Evolutionary conservation across 2,797 vertebrate species (phyloP).

Genomic region (Betta splendens): DNA sequence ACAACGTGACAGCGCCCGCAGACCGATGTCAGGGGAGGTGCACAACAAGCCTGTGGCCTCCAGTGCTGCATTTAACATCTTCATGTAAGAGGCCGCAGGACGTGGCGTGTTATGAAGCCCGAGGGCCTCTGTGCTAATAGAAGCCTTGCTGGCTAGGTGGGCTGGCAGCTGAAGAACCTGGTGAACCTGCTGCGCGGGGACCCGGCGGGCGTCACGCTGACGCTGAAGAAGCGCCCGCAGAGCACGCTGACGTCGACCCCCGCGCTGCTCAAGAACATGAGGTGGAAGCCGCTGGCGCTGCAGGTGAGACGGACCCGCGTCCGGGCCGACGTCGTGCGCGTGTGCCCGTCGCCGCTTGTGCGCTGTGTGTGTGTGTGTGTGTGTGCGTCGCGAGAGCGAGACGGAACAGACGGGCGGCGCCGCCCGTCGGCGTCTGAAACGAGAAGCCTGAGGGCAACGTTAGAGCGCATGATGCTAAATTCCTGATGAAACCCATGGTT

Average conservation of each 20-base stretch:
- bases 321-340: too few species aligned
- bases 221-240: constrained; percentile 92
- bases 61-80: constrained; percentile 25
- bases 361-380: constrained; percentile 35
- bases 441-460: neutral
- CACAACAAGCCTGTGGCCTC: constrained; percentile 35
- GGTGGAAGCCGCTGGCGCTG: constrained; percentile 92
- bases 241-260: constrained; percentile 91
- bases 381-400: constrained; percentile 24
- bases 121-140: constrained; percentile 22
- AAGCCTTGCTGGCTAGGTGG: constrained; percentile 79
- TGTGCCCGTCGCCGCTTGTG: too few species aligned
- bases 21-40: constrained; percentile 24
- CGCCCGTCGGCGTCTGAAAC: constrained; percentile 1
- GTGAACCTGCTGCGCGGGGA: constrained; percentile 91
- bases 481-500: neutral
- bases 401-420: constrained; percentile 4
- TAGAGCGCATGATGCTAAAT: neutral
- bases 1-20: constrained; percentile 28
- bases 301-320: constrained; percentile 82
- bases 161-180: constrained; percentile 94
- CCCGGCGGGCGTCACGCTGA: constrained; percentile 90
- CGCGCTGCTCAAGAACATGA: constrained; percentile 92
- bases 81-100: constrained; percentile 18
- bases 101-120: neutral